Conservation (phyloP, 2,797 vertebrate species). For the Uromys caudimaculatus region DNA sequence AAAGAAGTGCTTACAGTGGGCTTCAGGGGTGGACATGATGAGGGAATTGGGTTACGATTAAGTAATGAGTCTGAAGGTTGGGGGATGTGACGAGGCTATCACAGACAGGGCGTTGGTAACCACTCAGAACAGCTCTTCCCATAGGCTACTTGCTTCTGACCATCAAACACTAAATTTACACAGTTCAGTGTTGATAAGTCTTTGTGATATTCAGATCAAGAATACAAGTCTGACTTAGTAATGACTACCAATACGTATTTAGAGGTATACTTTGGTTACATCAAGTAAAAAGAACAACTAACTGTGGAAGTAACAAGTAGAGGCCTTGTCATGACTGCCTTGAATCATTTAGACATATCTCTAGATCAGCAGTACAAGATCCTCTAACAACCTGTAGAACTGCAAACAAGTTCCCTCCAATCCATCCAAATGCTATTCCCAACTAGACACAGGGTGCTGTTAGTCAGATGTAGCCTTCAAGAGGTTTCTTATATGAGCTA, state of each 20-base stretch:
- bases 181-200: constrained; percentile 26
- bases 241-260: constrained; percentile 50
- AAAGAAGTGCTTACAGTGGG: neutral
- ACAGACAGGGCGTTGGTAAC: neutral
- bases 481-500: constrained; percentile 15
- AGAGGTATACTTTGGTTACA: constrained; percentile 69
- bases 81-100: neutral
- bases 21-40: neutral
- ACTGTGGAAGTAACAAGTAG: constrained; percentile 51
- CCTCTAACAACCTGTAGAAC: constrained; percentile 33
- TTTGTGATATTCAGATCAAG: constrained; percentile 30
- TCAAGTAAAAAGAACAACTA: constrained; percentile 65
- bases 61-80: neutral
- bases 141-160: neutral
- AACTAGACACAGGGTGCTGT: neutral
- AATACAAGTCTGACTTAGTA: constrained; percentile 48
- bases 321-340: neutral
- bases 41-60: neutral
- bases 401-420: constrained; percentile 3
- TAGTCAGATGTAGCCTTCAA: neutral
- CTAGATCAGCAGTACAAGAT: constrained; percentile 36
- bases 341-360: constrained; percentile 28
- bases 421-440: constrained; percentile 26
- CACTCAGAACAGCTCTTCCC: neutral
- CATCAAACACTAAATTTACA: neutral